Percentiles rank a stretch among this genome's conserved stretches.
phyloP scores from a whole-genome alignment of 2,113 vertebrate species.

The Cynopterus brachyotis region DNA sequence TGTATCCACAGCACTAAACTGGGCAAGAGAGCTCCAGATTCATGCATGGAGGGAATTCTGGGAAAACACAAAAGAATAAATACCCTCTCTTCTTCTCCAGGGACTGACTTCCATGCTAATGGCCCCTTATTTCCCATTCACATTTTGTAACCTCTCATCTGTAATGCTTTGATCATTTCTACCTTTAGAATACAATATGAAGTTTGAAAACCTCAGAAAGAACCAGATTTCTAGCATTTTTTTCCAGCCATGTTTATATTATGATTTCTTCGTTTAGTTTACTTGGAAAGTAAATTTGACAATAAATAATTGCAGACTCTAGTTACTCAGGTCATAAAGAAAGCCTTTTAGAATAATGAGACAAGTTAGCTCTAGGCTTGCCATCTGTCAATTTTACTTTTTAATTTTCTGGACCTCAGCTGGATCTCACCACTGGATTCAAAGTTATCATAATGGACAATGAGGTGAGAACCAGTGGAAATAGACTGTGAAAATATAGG shows the following conservation, averaged over 20 bases:
- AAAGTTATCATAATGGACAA: background rate
- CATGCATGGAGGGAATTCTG: background rate
- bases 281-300: background rate
- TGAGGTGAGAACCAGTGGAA: background rate
- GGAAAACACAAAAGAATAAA: background rate
- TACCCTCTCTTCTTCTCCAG: background rate
- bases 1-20: background rate
- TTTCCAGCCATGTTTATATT: background rate
- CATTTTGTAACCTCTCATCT: background rate
- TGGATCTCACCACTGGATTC: background rate
- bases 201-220: background rate
- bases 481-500: fast-evolving
- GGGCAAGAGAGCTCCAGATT: background rate
- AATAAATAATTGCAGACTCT: background rate
- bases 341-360: background rate
- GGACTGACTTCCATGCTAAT: background rate
- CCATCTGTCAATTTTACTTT: background rate
- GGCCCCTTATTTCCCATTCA: background rate
- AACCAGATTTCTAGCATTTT: background rate
- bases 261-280: background rate
- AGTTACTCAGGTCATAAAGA: background rate
- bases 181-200: background rate
- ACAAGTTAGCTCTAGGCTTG: background rate
- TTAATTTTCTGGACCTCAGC: background rate
- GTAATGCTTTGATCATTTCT: background rate